Base-by-base conservation (phyloP, 2,797 vertebrate genomes). In the Lagocephalus sceleratus region DNA sequence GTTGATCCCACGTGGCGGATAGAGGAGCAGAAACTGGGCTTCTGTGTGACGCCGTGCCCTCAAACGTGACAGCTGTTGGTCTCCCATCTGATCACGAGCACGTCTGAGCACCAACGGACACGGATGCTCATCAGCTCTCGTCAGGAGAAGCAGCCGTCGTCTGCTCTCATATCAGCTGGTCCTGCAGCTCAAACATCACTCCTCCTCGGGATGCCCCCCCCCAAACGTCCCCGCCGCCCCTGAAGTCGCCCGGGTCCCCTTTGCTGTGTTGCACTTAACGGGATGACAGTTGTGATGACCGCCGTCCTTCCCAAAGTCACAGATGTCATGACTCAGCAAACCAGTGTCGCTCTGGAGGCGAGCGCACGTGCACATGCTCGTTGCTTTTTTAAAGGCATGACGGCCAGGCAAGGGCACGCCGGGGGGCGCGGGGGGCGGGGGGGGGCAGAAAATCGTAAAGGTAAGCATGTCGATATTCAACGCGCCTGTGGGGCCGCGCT, bases 281-380 rank as follows among this genome's bases (percentile, higher is more conserved):
- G 60, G 41, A 14, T 60, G 68, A 50, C 68, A 68, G 57, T 54
- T 41, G 48, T 62, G 72, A 75, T 22, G 21, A 56, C 50, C 62
- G 70, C 63, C 71, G 64, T 60, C 82, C 76, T 66, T 77, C 49
- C 48, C 83, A 86, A 85, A 82, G 81, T 84, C 78, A 78, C 41
- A 12, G 51, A 79, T 68, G 68, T 62, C 51, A 51, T 64, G 83
- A 83, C 72, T 86, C 83, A 86, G 77, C 83, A 76, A 57, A 55
- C 44, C 59, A 57, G 42, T 63, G 76, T 68, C 73, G 73, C 29
- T 7, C 38, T 29, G 35, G 44, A 52, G 22, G 61, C 56, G 55
- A 60, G 16, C n/a, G 40, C 48, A 25, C 2, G 0, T 23, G 58
- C 47, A 51, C 51, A 8, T 41, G 51, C 39, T 51, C 38, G 63